Percentiles rank a stretch among this genome's conserved stretches.
Evolutionary conservation across 2,888 invertebrate species (phyloP).

Genomic region (Cantharis lateralis): DNA sequence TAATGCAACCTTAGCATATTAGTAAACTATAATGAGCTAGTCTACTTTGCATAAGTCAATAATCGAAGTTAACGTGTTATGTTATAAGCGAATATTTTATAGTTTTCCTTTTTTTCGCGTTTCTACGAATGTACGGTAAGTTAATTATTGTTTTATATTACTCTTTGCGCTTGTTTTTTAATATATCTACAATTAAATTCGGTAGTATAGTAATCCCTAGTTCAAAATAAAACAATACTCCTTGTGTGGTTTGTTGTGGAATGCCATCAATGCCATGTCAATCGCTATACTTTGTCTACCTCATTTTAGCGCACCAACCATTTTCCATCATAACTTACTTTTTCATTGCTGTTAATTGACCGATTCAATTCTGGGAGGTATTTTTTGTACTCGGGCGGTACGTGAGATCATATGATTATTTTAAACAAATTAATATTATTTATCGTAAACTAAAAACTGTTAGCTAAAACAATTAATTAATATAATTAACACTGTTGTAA

Average conservation of each 20-base stretch:
- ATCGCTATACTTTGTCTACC: conserved; percentile 38
- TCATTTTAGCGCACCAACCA: conserved; percentile 38
- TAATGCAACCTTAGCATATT: neutral
- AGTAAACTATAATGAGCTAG: neutral
- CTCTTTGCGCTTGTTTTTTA: neutral
- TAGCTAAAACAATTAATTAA: conserved; percentile 4
- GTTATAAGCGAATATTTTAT: neutral
- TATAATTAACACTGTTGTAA: neutral
- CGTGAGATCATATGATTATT: conserved; percentile 21
- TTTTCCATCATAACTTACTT: conserved; percentile 41
- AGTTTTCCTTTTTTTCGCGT: neutral
- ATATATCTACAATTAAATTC: neutral
- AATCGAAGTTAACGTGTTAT: neutral
- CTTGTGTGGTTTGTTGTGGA: conserved; percentile 37
- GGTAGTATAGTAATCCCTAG: conserved; percentile 17
- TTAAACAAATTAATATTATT: conserved; percentile 39
- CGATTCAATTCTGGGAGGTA: conserved; percentile 47
- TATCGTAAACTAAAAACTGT: conserved; percentile 19
- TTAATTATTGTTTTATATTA: neutral
- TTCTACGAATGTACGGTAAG: neutral
- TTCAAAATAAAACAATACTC: conserved; percentile 18
- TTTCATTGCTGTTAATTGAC: conserved; percentile 44
- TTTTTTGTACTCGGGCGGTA: conserved; percentile 35
- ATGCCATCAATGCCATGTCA: conserved; percentile 38
- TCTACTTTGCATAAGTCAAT: neutral